These are phyloP conservation scores for Pimpla rufipes DNA, from an alignment of 2,888 invertebrate genomes.

Conservation along the genomic window DNA sequence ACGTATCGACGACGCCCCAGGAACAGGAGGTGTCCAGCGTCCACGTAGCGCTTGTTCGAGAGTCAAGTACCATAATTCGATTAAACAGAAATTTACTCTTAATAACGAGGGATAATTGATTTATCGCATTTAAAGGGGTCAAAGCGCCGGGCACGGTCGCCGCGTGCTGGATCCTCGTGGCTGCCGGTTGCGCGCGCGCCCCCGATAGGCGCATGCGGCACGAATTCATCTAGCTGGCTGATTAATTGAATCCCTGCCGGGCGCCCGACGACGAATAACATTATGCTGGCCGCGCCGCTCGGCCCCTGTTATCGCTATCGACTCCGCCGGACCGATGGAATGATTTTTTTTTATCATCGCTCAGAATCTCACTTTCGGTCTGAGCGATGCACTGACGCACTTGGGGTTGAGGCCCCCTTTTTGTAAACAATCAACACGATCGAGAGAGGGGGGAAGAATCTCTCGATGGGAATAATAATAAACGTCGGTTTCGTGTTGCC, in stretches of 20 bases:
- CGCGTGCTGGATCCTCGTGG: constrained; percentile 17
- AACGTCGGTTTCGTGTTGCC: not conserved
- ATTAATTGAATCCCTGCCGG: constrained; percentile 50
- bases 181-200: not conserved
- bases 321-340: not conserved
- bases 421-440: constrained; percentile 6
- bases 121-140: constrained; percentile 77
- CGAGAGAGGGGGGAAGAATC: not conserved
- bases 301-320: constrained; percentile 1
- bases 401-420: constrained; percentile 8
- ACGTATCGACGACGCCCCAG: too few species aligned
- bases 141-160: constrained; percentile 63
- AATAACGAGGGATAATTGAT: constrained; percentile 81
- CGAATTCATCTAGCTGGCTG: constrained; percentile 46
- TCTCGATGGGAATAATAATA: constrained; percentile 14
- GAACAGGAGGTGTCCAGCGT: not conserved
- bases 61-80: constrained; percentile 82
- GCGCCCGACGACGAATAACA: constrained; percentile 37
- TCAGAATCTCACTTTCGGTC: not conserved
- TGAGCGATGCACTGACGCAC: not conserved
- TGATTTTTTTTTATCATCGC: constrained; percentile 5
- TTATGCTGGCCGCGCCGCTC: constrained; percentile 27
- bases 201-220: constrained; percentile 17
- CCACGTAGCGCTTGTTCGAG: too few species aligned
- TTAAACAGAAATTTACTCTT: constrained; percentile 82